Base-by-base conservation (phyloP, 2,113 vertebrate species). In the Rhinoderma darwinii region DNA sequence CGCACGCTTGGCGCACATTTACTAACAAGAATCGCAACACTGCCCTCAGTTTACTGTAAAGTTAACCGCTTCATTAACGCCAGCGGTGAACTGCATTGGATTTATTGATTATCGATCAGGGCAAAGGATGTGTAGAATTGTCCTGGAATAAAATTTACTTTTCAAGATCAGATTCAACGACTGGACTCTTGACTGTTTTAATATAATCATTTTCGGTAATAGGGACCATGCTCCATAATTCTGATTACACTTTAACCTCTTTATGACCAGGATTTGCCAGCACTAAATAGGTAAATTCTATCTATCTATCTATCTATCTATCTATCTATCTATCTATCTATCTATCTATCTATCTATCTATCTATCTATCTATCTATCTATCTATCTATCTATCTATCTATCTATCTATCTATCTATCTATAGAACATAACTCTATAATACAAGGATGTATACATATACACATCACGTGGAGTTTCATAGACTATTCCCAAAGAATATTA, bases 181-280 rank as follows among this genome's bases (percentile, higher is more conserved):
- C 61, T 81, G 44, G 27, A 80, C 14, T 30, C 27, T 70, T 86
- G 22, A 50, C 32, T 54, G 17, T 41, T 30, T 68, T 73, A 30
- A 43, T 61, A 22, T 50, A 86, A 61, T 44, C 59, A 82, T 82
- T 41, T 41, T 63, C 76, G 35, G 32, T 86, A 81, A 86, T 70
- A 73, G 50, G 41, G n/a, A 82, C 44, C 50, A 86, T 44, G 56
- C 50, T 74, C 25, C 27, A 32, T 59, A 73, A 74, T 87, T 82
- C 47, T 44, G n/a, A 76, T 84, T 61, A 82, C 50, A 11, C 32
- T 37, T 83, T 59, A 63, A 85, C 61, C 47, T 68, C 15, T 79
- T 73, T n/a, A 3, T 1, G 39, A 15, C 61, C 9, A 14, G 59
- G 8, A 43, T 43, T 35, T 25, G 6, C 9, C 20, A 39, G 37